Percentiles rank a stretch among this genome's conserved stretches.
phyloP scores from a whole-genome alignment of 2,888 invertebrate species.

The Phytoseiulus persimilis region DNA sequence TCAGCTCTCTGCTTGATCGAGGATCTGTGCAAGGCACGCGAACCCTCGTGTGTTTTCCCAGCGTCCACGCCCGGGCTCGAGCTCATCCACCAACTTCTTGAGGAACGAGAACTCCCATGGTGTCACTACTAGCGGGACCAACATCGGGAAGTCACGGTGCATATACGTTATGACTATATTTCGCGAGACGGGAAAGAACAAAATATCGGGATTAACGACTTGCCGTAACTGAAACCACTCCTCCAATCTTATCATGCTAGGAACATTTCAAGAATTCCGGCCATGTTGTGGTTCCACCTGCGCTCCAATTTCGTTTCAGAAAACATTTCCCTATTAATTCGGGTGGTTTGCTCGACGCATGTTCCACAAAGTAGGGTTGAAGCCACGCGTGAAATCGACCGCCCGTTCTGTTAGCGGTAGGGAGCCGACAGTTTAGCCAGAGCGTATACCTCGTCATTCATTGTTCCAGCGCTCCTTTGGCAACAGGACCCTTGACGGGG shows the following conservation, averaged over 20 bases:
- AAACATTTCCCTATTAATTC: not conserved
- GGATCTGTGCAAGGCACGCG: no score
- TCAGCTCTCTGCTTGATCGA: no score
- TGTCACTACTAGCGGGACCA: not conserved
- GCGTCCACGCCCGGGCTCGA: no score
- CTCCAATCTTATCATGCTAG: not conserved
- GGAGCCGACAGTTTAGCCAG: no score
- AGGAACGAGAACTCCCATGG: not conserved
- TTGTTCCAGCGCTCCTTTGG: no score
- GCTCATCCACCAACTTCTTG: no score
- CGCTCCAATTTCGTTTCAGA: not conserved
- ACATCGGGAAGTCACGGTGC: not conserved
- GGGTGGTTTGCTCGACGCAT: not conserved
- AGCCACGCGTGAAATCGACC: not conserved
- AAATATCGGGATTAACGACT: not conserved
- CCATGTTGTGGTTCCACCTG: not conserved
- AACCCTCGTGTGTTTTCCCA: no score
- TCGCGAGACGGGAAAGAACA: not conserved
- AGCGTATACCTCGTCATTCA: no score
- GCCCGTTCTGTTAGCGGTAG: no score
- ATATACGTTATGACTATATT: not conserved
- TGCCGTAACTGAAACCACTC: not conserved
- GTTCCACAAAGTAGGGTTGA: not conserved
- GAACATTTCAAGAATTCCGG: not conserved
- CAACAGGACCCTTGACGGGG: no score